phyloP scores from a whole-genome alignment of 2,113 vertebrate genomes.

The Cyprinus carpio region DNA sequence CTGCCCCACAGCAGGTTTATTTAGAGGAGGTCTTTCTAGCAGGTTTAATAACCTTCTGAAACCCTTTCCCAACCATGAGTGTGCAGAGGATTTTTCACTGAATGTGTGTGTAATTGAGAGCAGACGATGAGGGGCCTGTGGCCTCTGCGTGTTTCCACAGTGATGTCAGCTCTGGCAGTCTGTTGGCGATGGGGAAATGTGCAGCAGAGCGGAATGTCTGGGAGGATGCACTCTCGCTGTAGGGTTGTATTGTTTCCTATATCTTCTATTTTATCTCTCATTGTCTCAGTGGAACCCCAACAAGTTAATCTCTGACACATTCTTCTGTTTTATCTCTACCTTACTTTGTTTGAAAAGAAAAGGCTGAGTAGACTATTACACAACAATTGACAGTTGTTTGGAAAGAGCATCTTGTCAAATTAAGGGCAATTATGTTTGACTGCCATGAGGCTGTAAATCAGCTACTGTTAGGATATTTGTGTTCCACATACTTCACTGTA shows the following conservation, averaged over 20 bases:
- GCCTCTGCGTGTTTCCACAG: constrained; percentile 70
- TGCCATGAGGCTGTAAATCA: constrained; percentile 38
- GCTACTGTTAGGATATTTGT: constrained; percentile 33
- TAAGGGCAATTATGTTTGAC: constrained; percentile 42
- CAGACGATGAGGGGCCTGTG: constrained; percentile 69
- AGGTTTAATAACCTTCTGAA: constrained; percentile 62
- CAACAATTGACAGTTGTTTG: constrained; percentile 31
- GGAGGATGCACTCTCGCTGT: constrained; percentile 38
- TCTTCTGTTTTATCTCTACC: not conserved
- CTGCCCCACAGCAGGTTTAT: constrained; percentile 33
- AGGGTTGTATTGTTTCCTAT: not conserved
- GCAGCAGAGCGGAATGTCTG: constrained; percentile 62
- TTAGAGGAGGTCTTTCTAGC: constrained; percentile 61
- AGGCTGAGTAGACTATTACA: not conserved
- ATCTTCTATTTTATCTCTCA: not conserved
- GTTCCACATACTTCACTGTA: constrained; percentile 24
- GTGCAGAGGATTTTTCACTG: constrained; percentile 5
- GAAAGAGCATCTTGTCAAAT: constrained; percentile 30
- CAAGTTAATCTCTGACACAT: not conserved
- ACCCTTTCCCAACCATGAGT: constrained; percentile 52
- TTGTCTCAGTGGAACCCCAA: not conserved
- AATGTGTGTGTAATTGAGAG: constrained; percentile 70
- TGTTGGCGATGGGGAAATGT: constrained; percentile 50
- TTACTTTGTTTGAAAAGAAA: not conserved
- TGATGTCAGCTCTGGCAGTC: constrained; percentile 73